Conservation (phyloP, 1,140 invertebrate species). For the Thaumatotibia leucotreta region DNA sequence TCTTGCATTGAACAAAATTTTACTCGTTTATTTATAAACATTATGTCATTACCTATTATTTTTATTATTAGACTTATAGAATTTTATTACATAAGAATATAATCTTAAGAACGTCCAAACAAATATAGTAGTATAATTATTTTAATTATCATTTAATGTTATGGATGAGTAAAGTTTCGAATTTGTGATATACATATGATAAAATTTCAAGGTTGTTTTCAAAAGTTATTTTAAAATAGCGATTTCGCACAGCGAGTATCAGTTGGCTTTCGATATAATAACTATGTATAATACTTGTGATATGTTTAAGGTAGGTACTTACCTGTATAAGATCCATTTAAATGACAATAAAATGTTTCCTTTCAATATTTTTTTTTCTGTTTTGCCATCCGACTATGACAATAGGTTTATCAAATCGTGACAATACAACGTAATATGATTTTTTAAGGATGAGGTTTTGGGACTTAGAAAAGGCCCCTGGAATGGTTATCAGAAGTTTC, state of each 20-base stretch:
- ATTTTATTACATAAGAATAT: not conserved
- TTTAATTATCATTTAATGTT: not conserved
- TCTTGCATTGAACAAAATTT: not conserved
- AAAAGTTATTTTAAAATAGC: not conserved
- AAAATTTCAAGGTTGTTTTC: not conserved
- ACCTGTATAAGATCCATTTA: slow-evolving; percentile 10
- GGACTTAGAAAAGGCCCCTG: too few species aligned
- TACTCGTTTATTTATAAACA: not conserved
- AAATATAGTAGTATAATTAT: not conserved
- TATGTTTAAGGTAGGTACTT: slow-evolving; percentile 2
- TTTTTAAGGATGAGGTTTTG: too few species aligned
- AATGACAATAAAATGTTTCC: not conserved
- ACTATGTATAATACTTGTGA: not conserved
- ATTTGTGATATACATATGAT: slow-evolving; percentile 1
- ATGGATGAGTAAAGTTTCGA: not conserved
- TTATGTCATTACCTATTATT: too few species aligned
- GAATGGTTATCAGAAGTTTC: too few species aligned
- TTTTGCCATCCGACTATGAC: not conserved
- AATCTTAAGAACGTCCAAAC: not conserved
- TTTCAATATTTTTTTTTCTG: not conserved
- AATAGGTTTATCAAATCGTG: not conserved
- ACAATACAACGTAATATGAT: too few species aligned
- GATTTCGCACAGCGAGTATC: not conserved
- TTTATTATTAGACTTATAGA: too few species aligned
- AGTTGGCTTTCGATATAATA: not conserved